phyloP scores from a whole-genome alignment of 2,797 vertebrate genomes.

The Dendrocincla tyrannina region DNA sequence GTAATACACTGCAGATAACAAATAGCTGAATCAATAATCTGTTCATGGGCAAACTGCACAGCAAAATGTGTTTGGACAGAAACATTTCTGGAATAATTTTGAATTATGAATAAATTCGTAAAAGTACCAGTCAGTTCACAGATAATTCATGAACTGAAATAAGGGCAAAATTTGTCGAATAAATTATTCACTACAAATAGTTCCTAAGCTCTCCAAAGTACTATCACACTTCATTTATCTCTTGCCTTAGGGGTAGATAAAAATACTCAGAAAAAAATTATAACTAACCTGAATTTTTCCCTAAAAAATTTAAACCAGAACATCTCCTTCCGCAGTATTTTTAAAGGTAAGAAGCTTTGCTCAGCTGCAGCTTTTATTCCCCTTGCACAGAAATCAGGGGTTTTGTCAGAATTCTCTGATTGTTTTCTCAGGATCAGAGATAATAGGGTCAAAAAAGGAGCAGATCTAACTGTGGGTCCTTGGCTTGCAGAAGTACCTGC shows the following conservation, averaged over 20 bases:
- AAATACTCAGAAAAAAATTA: constrained; percentile 68
- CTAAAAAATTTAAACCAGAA: constrained; percentile 28
- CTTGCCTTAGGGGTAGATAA: constrained; percentile 67
- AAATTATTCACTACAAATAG: constrained; percentile 70
- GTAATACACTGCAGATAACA: neutral
- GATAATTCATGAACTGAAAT: constrained; percentile 73
- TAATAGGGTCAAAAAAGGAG: neutral
- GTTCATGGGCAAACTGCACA: constrained; percentile 21
- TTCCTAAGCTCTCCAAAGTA: constrained; percentile 65
- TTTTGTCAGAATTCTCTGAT: neutral
- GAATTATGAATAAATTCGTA: constrained; percentile 64
- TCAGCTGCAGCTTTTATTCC: neutral
- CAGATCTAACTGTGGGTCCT: neutral
- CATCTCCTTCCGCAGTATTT: neutral
- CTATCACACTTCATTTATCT: constrained; percentile 69
- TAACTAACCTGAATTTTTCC: constrained; percentile 49
- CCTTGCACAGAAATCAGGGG: neutral
- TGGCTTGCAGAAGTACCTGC: neutral
- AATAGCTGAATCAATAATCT: constrained; percentile 42
- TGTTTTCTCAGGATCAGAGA: neutral
- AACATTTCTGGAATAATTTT: constrained; percentile 65
- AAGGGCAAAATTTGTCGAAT: constrained; percentile 68
- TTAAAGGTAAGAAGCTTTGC: neutral
- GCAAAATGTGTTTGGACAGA: constrained; percentile 56
- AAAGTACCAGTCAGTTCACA: constrained; percentile 62